A percentile compares a stretch with the other conserved stretches of the same genome.
These are phyloP conservation scores for Aspidiotus destructor DNA, from an alignment of 2,888 invertebrate species.

Conservation along the genomic window DNA sequence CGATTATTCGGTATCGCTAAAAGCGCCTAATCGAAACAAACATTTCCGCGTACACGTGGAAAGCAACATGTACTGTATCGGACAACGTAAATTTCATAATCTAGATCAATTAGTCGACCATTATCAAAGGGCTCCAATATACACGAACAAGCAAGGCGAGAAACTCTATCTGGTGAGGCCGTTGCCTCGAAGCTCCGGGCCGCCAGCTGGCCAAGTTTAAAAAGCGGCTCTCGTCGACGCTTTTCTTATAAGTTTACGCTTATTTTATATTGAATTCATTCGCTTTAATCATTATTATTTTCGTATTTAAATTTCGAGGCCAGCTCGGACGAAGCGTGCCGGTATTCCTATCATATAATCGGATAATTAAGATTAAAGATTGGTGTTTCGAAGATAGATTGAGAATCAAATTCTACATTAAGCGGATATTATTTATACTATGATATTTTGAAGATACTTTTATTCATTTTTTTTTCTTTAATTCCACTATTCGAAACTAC, in stretches of 20 bases:
- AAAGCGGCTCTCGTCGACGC: constrained; percentile 12
- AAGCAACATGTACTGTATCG: constrained; percentile 87
- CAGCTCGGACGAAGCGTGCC: too few species aligned
- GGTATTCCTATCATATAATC: too few species aligned
- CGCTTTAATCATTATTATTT: too few species aligned
- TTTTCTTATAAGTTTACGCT: constrained; percentile 20
- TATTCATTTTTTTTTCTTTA: too few species aligned
- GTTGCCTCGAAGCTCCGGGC: constrained; percentile 55
- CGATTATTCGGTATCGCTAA: constrained; percentile 94
- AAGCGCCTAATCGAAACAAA: constrained; percentile 95
- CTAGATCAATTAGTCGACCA: constrained; percentile 95
- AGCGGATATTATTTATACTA: too few species aligned
- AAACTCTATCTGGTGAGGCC: constrained; percentile 93
- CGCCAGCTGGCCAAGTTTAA: constrained; percentile 25
- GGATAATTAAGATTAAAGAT: too few species aligned
- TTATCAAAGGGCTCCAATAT: constrained; percentile 98
- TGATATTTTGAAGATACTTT: too few species aligned
- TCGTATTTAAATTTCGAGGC: too few species aligned
- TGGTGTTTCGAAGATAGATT: too few species aligned
- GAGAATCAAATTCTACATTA: too few species aligned
- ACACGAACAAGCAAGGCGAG: constrained; percentile 95
- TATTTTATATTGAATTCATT: constrained; percentile 20
- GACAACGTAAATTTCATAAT: constrained; percentile 92
- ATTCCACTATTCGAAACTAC: too few species aligned
- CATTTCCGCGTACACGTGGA: constrained; percentile 98